phyloP scores from a whole-genome alignment of 2,797 vertebrate genomes.

The Poeciliopsis gracilis region DNA sequence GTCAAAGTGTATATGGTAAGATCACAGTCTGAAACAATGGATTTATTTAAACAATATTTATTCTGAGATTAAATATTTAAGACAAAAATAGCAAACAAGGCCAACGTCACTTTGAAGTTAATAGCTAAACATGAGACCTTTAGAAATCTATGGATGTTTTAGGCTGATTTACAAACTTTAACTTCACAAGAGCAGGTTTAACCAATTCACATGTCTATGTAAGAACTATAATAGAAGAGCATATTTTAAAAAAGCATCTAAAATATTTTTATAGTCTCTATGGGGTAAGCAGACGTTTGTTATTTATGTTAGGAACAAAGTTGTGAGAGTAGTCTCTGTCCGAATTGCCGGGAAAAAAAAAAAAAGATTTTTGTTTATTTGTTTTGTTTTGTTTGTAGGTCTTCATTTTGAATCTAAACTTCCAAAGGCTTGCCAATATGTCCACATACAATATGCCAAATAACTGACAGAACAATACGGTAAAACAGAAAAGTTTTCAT shows the following conservation, averaged over 20 bases:
- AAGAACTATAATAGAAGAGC: neutral
- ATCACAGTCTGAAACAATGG: neutral
- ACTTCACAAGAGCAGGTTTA: neutral
- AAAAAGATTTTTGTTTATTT: too few relatives aligned
- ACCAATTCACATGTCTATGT: neutral
- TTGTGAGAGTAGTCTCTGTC: neutral
- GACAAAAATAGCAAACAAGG: neutral
- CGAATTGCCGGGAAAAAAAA: neutral
- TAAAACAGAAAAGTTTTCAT: neutral
- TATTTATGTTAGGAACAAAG: neutral
- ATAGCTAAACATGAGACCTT: neutral
- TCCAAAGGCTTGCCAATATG: neutral
- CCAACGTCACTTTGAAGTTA: neutral
- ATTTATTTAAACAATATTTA: neutral
- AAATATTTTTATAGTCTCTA: neutral
- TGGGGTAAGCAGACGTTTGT: neutral
- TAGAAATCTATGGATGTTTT: neutral
- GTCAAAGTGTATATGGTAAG: too few relatives aligned
- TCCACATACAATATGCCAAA: neutral
- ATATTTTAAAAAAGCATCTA: neutral
- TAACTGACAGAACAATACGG: neutral
- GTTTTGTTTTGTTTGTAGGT: neutral
- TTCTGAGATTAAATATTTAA: neutral
- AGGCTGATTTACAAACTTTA: neutral
- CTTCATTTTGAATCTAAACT: neutral